Base-by-base conservation (phyloP, 2,113 vertebrate genomes). In the Raja brachyura region DNA sequence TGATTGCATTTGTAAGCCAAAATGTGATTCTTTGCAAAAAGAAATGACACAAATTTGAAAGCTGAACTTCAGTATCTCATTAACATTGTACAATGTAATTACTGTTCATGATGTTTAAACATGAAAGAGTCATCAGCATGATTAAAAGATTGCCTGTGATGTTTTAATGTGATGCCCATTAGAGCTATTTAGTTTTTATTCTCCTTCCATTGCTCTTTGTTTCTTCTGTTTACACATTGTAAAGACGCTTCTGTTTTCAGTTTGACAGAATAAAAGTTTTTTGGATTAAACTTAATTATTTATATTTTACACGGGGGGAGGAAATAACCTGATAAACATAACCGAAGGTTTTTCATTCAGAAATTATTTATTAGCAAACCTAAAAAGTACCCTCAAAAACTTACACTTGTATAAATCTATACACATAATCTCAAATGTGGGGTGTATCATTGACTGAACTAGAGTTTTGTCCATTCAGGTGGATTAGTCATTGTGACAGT, bases 121-220 rank as follows among this genome's bases (percentile, higher is more conserved):
- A 25, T 48, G 8, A 20, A 73, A 73, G 70, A 92, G 4, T 48
- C 68, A 74, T 70, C 90, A 92, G 68, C 68, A 48, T 92, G 90
- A 73, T 92, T 73, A 54, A 73, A 73, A 92, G 68, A 92, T 70
- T 48, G 66, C 10, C 68, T 4, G 28, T 92, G 66, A 73, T 68
- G 28, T 54, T 90, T 92, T 92, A 92, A 92, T 92, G 33, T 92
- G 31, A 8, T 73, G 33, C 73, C 90, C 90, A 92, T 92, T 92
- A 92, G 90, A 20, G 39, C 68, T 92, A 33, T 20, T 28, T 68
- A 18, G 90, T 54, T 63, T 39, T 54, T 92, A 92, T 92, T 92
- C 33, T 33, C 22, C 33, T 92, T 6, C 54, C 68, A 70, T 73
- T 70, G 33, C 22, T 90, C 88, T 90, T 68, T 90, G 88, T 39